These are phyloP conservation scores for Lathamus discolor DNA, from an alignment of 2,113 vertebrate genomes.

Conservation along the genomic window DNA sequence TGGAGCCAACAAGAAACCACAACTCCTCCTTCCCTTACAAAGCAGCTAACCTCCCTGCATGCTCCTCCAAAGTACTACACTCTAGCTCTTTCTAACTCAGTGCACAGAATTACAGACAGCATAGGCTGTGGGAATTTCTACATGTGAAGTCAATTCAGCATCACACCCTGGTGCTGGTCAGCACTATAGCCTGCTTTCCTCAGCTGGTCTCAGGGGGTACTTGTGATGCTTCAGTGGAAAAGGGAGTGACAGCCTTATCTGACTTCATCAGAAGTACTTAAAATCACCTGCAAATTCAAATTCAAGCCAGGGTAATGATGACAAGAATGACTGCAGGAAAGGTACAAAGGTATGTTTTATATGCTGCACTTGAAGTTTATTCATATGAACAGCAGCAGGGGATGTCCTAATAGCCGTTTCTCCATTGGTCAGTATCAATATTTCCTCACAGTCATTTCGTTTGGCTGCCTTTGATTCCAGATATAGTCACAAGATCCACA, in stretches of 20 bases:
- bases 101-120: neutral
- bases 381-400: neutral
- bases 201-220: neutral
- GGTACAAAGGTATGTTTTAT: neutral
- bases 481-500: neutral
- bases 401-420: neutral
- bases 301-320: neutral
- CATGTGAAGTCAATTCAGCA: neutral
- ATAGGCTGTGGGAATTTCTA: neutral
- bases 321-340: neutral
- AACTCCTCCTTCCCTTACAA: neutral
- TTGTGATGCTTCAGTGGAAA: neutral
- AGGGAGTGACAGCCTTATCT: neutral
- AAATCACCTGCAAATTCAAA: neutral
- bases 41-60: neutral
- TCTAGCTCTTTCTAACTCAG: neutral
- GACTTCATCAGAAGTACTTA: neutral
- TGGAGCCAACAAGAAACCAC: neutral
- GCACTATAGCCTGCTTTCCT: neutral
- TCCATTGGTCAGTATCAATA: neutral
- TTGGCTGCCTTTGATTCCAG: neutral
- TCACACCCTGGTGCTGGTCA: neutral
- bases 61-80: neutral
- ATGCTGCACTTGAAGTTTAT: rapidly evolving
- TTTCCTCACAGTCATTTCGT: neutral